These are phyloP conservation scores for Eudorcas thomsonii DNA, from an alignment of 2,113 vertebrate genomes.

Conservation along the genomic window DNA sequence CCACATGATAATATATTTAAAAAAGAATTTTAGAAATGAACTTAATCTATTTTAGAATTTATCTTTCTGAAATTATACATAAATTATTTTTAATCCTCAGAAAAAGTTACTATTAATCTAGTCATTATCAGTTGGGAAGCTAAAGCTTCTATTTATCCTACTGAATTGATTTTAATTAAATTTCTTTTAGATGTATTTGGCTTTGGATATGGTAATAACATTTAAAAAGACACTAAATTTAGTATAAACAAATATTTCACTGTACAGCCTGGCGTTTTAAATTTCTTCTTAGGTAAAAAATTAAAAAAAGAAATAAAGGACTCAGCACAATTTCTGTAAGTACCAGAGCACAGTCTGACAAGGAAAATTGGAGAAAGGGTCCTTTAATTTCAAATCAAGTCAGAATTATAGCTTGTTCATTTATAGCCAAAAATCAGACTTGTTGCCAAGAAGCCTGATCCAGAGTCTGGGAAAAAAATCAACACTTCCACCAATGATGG, in stretches of 20 bases:
- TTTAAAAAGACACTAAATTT: not conserved
- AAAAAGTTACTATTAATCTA: not conserved
- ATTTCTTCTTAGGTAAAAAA: not conserved
- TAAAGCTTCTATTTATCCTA: not conserved
- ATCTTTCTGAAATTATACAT: not conserved
- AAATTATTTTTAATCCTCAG: not conserved
- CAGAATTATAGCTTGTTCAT: not conserved
- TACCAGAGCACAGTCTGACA: not conserved
- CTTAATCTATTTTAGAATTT: not conserved
- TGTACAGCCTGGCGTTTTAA: not conserved
- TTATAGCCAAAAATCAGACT: not conserved
- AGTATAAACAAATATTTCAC: not conserved
- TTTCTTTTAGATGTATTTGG: not conserved
- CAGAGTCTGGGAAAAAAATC: not conserved
- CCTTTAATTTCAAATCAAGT: not conserved
- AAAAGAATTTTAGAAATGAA: not conserved
- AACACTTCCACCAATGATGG: not conserved
- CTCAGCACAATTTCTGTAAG: not conserved
- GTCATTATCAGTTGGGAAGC: not conserved
- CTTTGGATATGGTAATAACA: not conserved
- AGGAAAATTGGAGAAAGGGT: fast-evolving
- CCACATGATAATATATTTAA: not conserved
- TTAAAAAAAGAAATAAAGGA: too few relatives aligned
- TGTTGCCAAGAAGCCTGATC: not conserved
- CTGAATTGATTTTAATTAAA: not conserved